Base-by-base conservation (phyloP, 2,113 vertebrate genomes). In the Dendrocopos noguchii region DNA sequence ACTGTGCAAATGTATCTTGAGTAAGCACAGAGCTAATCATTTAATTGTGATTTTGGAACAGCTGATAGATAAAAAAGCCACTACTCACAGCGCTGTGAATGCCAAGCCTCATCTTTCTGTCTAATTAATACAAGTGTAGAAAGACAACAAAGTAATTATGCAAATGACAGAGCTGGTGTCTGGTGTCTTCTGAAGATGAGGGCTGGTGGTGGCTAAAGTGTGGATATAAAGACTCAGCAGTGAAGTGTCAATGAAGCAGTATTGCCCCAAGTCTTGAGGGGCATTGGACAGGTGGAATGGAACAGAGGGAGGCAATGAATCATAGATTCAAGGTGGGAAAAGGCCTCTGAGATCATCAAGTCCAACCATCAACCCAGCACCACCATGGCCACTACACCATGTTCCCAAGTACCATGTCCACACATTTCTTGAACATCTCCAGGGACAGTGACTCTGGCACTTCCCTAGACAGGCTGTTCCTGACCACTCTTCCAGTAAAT, bases 31-130 rank as follows among this genome's bases (percentile, higher is more conserved):
- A 72, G 36, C 17, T 78, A 74, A 68, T 60, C 0, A 76, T 82
- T 93, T 84, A 15, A 44, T 21, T 65, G 33, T 84, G 50, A 65
- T 57, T 87, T 95, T 94, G 53, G 60, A 92, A 15, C 29, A 87
- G 53, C 28, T n/a, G 84, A 7, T 36, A 72, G 61, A 61, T 67
- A 57, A 68, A 81, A 93, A 92, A 84, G 61, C 31, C 4, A 2
- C 70, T 82, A 7, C 81, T 75, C 50, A 67, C 53, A 88, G 53
- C 76, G 53, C 59, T 93, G 1, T 88, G 33, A 53, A 65, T 84
- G 63, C 39, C 39, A 39, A 1, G 1, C 25, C 17, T 86, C 10
- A 1, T 79, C 31, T 79, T 91, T 88, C 61, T 71, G 3, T 52
- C 34, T 28, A 68, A 84, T 70, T 84, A 17, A 65, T 65, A 53